Evolutionary conservation across 1,140 invertebrate species (phyloP).

Genomic region (Berghia stephanieae): DNA sequence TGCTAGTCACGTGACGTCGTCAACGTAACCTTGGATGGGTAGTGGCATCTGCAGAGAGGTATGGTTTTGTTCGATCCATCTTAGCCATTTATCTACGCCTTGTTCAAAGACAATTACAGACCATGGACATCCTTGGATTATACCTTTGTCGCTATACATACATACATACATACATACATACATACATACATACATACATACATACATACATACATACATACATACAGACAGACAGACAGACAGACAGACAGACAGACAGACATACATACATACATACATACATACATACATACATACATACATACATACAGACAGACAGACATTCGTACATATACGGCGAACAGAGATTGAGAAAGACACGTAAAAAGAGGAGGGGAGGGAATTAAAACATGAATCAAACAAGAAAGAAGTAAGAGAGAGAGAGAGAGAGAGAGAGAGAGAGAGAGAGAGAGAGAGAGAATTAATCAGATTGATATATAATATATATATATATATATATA

Average conservation of each 20-base stretch:
- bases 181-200: slow-evolving; percentile 17
- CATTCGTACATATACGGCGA: neutral
- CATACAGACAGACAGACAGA: neutral
- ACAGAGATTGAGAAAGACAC: neutral
- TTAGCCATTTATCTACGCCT: too few species aligned
- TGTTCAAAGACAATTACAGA: too few species aligned
- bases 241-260: too few species aligned
- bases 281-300: neutral
- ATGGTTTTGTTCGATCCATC: too few species aligned
- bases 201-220: slow-evolving; percentile 14
- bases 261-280: neutral
- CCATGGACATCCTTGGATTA: too few species aligned
- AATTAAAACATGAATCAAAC: neutral
- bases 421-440: slow-evolving; percentile 17
- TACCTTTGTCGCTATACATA: too few species aligned
- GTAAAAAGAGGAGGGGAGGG: neutral
- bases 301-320: too few species aligned
- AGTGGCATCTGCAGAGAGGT: too few species aligned
- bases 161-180: slow-evolving; percentile 12
- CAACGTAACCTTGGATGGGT: too few species aligned
- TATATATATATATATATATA: neutral
- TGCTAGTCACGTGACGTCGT: too few species aligned
- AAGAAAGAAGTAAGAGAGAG: neutral
- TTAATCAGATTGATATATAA: neutral
- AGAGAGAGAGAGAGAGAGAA: neutral